phyloP scores from a whole-genome alignment of 64 coral and sea anemone genomes.

The Porites australiensis region DNA sequence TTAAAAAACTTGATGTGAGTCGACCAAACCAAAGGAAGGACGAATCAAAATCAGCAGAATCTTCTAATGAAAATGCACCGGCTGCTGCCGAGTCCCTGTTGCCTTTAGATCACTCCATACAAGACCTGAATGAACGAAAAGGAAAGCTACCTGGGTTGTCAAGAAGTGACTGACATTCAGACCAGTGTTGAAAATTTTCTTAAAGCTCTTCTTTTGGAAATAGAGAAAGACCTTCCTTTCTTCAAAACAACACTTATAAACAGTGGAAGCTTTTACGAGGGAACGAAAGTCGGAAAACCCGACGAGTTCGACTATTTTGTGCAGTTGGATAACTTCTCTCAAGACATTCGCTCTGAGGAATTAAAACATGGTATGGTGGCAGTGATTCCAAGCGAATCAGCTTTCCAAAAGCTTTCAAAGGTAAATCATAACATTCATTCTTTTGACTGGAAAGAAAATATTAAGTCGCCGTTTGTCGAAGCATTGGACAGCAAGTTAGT shows the following conservation, averaged over 20 bases:
- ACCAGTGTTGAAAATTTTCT: neutral
- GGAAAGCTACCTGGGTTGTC: neutral
- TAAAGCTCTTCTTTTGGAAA: no score
- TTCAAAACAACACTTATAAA: constrained; percentile 14
- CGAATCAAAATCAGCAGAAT: no score
- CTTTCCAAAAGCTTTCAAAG: neutral
- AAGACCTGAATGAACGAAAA: neutral
- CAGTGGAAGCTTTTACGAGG: constrained; percentile 44
- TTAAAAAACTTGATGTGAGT: no score
- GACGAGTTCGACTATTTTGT: constrained; percentile 31
- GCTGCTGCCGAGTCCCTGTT: no score
- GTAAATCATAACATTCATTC: no score
- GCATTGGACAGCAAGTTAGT: constrained; percentile 23
- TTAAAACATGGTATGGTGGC: neutral
- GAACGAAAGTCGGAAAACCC: constrained; percentile 24
- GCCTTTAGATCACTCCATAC: neutral
- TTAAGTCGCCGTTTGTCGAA: constrained; percentile 51
- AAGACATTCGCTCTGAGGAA: neutral
- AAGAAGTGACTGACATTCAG: constrained; percentile 2
- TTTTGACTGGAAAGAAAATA: constrained; percentile 48
- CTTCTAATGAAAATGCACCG: no score
- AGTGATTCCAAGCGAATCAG: neutral
- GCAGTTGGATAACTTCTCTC: neutral
- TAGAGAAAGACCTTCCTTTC: constrained; percentile 16
- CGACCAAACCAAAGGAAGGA: no score